These are phyloP conservation scores for Calephelis virginiensis DNA, from an alignment of 1,140 invertebrate species.

Conservation along the genomic window DNA sequence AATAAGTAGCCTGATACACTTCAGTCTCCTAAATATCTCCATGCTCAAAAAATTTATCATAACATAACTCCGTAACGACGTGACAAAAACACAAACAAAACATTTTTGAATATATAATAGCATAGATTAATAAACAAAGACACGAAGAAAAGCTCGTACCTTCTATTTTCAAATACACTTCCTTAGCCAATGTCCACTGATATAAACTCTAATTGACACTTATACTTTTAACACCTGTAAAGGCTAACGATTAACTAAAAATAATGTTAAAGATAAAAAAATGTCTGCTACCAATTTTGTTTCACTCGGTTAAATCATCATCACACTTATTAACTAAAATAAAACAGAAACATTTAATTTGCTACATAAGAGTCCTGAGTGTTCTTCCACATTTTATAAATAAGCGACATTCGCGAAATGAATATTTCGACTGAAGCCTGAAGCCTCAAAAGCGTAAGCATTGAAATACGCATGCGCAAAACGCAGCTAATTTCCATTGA, in stretches of 20 bases:
- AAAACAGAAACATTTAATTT: not conserved
- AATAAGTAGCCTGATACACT: no score
- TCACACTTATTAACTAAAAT: not conserved
- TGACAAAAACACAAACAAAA: no score
- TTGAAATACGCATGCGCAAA: conserved; percentile 1
- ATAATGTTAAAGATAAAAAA: not conserved
- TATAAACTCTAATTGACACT: not conserved
- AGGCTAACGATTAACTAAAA: not conserved
- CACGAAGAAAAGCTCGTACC: no score
- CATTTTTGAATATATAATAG: no score
- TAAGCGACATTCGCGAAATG: not conserved
- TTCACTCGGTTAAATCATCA: not conserved
- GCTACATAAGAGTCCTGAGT: not conserved
- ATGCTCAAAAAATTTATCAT: no score
- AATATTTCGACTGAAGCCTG: conserved; percentile 11
- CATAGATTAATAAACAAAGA: no score
- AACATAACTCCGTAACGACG: no score
- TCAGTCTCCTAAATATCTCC: no score
- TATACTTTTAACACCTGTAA: not conserved
- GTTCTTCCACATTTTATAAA: not conserved
- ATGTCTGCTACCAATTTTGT: not conserved
- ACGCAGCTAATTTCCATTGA: not conserved
- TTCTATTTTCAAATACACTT: no score
- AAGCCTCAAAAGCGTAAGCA: conserved; percentile 2
- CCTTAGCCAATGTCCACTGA: not conserved